These are phyloP conservation scores for Lapara coniferarum DNA, from an alignment of 2,888 invertebrate genomes.

Conservation along the genomic window DNA sequence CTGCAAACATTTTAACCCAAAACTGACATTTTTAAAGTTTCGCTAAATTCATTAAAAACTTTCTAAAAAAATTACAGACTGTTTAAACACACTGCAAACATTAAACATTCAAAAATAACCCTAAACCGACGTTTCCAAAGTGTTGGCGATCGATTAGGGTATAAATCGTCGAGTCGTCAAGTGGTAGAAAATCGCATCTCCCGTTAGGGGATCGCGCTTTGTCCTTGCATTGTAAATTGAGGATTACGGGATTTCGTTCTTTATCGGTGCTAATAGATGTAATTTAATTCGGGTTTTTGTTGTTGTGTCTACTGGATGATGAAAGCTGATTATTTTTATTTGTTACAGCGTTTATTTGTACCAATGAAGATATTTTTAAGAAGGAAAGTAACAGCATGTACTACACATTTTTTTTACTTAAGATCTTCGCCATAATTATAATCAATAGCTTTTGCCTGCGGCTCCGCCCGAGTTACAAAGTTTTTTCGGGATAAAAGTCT, in stretches of 20 bases:
- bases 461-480: no score
- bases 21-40: no score
- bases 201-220: constrained; percentile 38
- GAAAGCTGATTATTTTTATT: neutral
- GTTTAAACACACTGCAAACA: neutral
- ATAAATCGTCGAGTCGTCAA: constrained; percentile 66
- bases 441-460: no score
- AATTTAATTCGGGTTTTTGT: constrained; percentile 15
- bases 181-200: constrained; percentile 73
- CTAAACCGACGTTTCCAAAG: neutral
- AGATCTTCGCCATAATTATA: no score
- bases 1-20: no score
- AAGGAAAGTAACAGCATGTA: no score
- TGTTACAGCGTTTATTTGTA: no score
- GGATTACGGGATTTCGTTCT: constrained; percentile 5
- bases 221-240: neutral
- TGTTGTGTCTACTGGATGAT: neutral
- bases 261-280: constrained; percentile 13
- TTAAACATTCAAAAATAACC: neutral
- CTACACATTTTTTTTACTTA: no score
- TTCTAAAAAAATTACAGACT: neutral
- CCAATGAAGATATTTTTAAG: no score
- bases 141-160: constrained; percentile 50
- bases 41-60: no score
- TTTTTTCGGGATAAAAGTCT: no score